Conservation (phyloP, 2,113 vertebrate species). For the Bettongia penicillata region DNA sequence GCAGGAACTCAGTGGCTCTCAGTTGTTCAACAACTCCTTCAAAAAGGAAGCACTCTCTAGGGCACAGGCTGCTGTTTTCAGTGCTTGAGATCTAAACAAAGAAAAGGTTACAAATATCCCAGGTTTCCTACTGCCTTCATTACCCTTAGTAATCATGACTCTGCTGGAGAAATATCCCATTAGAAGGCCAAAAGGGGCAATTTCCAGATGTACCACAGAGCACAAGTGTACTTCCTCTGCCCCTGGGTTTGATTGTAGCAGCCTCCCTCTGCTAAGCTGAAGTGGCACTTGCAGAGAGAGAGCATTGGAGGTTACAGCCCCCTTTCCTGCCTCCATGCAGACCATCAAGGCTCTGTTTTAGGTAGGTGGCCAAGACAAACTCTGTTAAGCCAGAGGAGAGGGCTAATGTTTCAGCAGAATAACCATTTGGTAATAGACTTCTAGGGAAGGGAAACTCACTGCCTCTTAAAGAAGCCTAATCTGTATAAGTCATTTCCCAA, state of each 20-base stretch:
- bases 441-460: background rate
- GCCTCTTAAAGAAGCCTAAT: background rate
- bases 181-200: slow-evolving; percentile 45
- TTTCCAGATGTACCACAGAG: slow-evolving; percentile 70
- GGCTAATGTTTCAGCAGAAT: slow-evolving; percentile 52
- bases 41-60: slow-evolving; percentile 35
- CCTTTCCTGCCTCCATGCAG: slow-evolving; percentile 25
- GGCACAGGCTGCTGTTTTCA: slow-evolving; percentile 56
- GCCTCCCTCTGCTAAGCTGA: slow-evolving; percentile 64
- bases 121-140: slow-evolving; percentile 68
- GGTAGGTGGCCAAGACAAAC: slow-evolving; percentile 20
- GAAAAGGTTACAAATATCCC: slow-evolving; percentile 55
- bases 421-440: slow-evolving; percentile 34
- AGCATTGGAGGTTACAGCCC: slow-evolving; percentile 56
- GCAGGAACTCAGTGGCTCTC: slow-evolving; percentile 52
- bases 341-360: slow-evolving; percentile 29
- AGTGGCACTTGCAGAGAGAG: slow-evolving; percentile 70
- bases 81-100: slow-evolving; percentile 52
- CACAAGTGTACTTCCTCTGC: slow-evolving; percentile 68
- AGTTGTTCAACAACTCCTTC: slow-evolving; percentile 57
- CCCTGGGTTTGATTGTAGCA: slow-evolving; percentile 71
- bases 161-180: slow-evolving; percentile 75
- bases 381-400: background rate
- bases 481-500: background rate
- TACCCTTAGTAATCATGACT: slow-evolving; percentile 77